Conservation (phyloP, 2,113 vertebrate species). For the Cyphomyrus discorhynchus region DNA sequence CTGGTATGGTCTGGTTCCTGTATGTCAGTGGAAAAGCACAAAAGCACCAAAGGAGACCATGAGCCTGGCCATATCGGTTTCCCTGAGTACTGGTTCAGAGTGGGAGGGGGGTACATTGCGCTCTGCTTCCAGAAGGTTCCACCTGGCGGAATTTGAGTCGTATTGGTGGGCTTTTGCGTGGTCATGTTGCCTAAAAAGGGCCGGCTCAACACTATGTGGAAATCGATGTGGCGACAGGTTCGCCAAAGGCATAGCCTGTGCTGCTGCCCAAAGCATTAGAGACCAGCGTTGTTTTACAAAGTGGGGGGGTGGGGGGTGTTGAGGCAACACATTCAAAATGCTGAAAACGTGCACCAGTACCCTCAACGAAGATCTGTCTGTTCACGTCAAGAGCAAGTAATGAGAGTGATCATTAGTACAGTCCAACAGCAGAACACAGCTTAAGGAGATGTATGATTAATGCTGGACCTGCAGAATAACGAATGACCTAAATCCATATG, state of each 20-base stretch:
- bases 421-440: background rate
- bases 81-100: background rate
- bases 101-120: background rate
- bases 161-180: background rate
- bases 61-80: background rate
- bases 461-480: background rate
- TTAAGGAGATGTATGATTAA: background rate
- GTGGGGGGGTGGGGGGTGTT: no score
- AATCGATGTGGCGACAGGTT: background rate
- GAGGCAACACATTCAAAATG: background rate
- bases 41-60: background rate
- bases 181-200: conserved; percentile 8
- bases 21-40: background rate
- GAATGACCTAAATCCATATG: background rate
- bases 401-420: background rate
- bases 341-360: background rate
- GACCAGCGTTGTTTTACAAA: background rate
- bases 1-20: background rate
- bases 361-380: background rate
- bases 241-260: background rate
- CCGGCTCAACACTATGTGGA: background rate
- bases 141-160: background rate
- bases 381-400: background rate
- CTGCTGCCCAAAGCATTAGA: background rate
- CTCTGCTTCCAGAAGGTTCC: conserved; percentile 1